Evolutionary conservation across 2,888 invertebrate species (phyloP), one percentile per base, ranked within the genome.

Genomic region (Drosophila greeni): DNA sequence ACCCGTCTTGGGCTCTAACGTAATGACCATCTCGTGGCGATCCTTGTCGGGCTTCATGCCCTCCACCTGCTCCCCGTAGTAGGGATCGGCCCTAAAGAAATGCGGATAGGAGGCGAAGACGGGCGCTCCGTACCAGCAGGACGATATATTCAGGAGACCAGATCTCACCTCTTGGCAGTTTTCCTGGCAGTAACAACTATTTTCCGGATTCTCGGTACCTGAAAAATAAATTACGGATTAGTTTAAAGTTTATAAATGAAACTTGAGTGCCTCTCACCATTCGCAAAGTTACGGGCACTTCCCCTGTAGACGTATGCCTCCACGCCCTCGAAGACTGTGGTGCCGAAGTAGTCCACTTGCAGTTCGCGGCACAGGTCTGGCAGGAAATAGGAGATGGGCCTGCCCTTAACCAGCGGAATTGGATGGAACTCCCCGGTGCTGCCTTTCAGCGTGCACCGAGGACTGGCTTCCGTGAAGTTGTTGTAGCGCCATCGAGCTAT

Each of bases 91-190:
- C 77, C 93, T 91, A 82, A 93, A 90, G 88, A 95, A 97, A 89
- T 97, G 96, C 0, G 97, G 97, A 72, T 94, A 91, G 1, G 95
- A 94, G 39, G 95, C 91, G 86, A 94, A 95, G 0, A 94, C 92
- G 0, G 97, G 96, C 0, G 95, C 93, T 9, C 94, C 95, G 82
- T 90, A 94, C 69, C 94, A 91, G 75, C 95, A 95, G 11, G 92
- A 89, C 0, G 94, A 93, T 18, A 95, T 91, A 86, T 95, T 95
- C 81, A 95, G 88, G 18, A 93, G 89, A 0, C 95, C 95, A 1
- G 91, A 91, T 70, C 94, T 94, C 31, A 90, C 89, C 14, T 82
- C 71, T 82, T 94, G 93, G 67, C 92, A 91, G 90, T 72, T 72
- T 1, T 76, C 93, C 92, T 76, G 91, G 86, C 94, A 95, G 88